Evolutionary conservation across 2,888 invertebrate genomes (phyloP).

Genomic region (Dromius quadrimaculatus): DNA sequence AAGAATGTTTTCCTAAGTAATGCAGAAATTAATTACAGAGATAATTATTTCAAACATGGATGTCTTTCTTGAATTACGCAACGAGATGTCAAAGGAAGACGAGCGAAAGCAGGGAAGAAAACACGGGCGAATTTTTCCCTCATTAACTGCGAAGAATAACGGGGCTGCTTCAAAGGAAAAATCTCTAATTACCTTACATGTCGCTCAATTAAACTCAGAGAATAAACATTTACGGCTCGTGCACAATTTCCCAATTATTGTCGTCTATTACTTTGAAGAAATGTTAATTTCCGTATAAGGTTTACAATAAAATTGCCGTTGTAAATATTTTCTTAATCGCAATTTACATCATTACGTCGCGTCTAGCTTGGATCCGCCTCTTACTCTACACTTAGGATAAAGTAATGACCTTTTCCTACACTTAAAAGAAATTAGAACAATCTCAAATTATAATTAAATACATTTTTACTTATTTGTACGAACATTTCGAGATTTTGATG

Average conservation of each 20-base stretch:
- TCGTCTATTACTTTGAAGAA: slow-evolving; percentile 47
- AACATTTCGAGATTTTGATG: too few relatives aligned
- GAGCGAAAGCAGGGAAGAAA: slow-evolving; percentile 12
- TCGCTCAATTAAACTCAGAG: slow-evolving; percentile 48
- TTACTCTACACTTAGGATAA: neutral
- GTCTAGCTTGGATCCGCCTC: neutral
- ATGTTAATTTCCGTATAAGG: slow-evolving; percentile 45
- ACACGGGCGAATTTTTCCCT: slow-evolving; percentile 31
- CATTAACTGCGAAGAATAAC: slow-evolving; percentile 30
- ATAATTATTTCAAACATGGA: slow-evolving; percentile 25
- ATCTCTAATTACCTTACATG: slow-evolving; percentile 48
- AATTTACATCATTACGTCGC: slow-evolving; percentile 29
- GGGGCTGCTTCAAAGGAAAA: slow-evolving; percentile 41
- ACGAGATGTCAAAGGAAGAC: slow-evolving; percentile 21
- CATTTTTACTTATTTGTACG: too few relatives aligned
- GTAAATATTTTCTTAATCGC: slow-evolving; percentile 48
- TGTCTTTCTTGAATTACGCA: slow-evolving; percentile 8
- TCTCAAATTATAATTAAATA: too few relatives aligned
- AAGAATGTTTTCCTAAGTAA: too few relatives aligned
- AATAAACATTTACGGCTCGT: slow-evolving; percentile 50
- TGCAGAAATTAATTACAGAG: too few relatives aligned
- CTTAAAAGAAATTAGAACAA: too few relatives aligned
- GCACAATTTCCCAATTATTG: slow-evolving; percentile 49
- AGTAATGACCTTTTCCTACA: too few relatives aligned
- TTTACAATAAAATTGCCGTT: slow-evolving; percentile 43